Percentiles rank a stretch among this genome's conserved stretches.
Evolutionary conservation across 2,797 vertebrate genomes (phyloP).

Genomic region (Enteromius treurensis): DNA sequence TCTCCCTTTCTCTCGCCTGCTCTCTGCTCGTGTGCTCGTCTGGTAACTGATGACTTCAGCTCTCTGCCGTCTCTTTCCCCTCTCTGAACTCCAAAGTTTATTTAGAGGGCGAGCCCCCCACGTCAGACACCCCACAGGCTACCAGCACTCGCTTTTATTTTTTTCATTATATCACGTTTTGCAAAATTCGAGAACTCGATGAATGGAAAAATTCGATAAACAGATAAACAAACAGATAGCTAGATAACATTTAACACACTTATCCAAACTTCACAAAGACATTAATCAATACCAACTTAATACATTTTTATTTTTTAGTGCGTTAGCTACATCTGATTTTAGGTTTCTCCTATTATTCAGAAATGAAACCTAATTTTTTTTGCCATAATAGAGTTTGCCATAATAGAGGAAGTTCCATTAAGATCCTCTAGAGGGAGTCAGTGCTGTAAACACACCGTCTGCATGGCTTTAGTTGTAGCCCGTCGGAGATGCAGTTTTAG

Average conservation of each 20-base stretch:
- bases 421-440: constrained; percentile 88
- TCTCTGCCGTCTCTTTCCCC: constrained; percentile 67
- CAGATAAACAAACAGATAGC: background rate
- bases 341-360: background rate
- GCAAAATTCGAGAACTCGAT: background rate
- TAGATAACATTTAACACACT: background rate
- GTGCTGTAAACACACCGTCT: constrained; percentile 71
- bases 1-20: constrained; percentile 43
- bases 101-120: constrained; percentile 80
- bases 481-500: constrained; percentile 52
- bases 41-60: constrained; percentile 80
- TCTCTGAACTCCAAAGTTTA: constrained; percentile 73
- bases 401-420: constrained; percentile 58
- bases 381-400: too few species aligned
- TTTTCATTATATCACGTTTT: constrained; percentile 28
- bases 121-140: constrained; percentile 60
- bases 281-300: background rate
- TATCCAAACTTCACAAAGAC: background rate
- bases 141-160: constrained; percentile 30
- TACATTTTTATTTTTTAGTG: background rate
- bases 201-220: constrained; percentile 14
- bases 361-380: too few species aligned
- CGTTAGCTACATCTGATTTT: background rate
- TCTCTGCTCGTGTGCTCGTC: constrained; percentile 67
- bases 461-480: constrained; percentile 46